Conservation (phyloP, 2,797 vertebrate species). For the Okamejei kenojei region DNA sequence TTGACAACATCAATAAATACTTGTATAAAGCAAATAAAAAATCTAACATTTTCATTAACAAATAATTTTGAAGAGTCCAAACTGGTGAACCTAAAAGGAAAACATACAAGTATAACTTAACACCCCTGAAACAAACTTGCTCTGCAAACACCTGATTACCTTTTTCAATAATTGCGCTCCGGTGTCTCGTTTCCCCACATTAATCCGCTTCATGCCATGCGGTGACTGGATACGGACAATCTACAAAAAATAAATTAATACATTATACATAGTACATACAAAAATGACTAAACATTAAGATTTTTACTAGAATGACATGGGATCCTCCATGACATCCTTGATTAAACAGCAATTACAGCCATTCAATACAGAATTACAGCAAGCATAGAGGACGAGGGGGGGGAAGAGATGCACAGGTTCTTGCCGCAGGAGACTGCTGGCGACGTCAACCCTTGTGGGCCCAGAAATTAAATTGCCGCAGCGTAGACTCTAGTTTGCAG, state of each 20-base stretch:
- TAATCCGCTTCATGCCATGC: conserved; percentile 86
- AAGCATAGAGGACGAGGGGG: too few relatives aligned
- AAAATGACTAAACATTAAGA: not conserved
- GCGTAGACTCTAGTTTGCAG: not conserved
- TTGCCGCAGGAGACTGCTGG: too few relatives aligned
- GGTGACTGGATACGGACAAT: conserved; percentile 91
- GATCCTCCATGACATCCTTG: not conserved
- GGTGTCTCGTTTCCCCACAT: conserved; percentile 80
- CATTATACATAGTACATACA: not conserved
- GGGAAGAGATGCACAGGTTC: too few relatives aligned
- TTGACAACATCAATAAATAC: not conserved
- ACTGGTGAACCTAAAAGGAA: not conserved
- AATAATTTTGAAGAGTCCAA: not conserved
- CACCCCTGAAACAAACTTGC: not conserved
- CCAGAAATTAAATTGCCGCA: not conserved
- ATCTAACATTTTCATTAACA: not conserved
- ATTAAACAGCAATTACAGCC: not conserved
- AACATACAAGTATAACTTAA: not conserved
- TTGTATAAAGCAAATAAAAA: not conserved
- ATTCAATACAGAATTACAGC: not conserved
- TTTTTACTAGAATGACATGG: not conserved
- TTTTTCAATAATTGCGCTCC: conserved; percentile 86
- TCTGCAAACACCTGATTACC: conserved; percentile 56
- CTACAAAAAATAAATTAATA: conserved; percentile 50
- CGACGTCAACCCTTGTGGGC: too few relatives aligned